Conservation (phyloP, 2,113 vertebrate genomes). For the Grus americana region DNA sequence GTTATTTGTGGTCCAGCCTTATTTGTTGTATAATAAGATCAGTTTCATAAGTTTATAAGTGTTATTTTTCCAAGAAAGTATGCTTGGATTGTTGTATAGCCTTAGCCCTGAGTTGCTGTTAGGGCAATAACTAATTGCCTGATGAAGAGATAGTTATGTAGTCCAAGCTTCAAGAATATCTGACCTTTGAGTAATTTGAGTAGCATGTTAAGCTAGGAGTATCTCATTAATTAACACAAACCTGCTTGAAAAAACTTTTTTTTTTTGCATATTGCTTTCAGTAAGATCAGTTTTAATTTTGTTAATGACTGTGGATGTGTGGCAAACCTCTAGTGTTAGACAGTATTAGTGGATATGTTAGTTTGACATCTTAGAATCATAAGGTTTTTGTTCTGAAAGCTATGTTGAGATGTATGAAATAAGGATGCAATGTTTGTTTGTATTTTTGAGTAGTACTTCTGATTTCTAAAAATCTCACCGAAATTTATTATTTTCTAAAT, state of each 20-base stretch:
- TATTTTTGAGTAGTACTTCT: background rate
- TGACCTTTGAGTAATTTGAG: constrained; percentile 56
- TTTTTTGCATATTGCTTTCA: constrained; percentile 23
- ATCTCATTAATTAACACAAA: constrained; percentile 33
- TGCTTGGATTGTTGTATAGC: background rate
- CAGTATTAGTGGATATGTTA: background rate
- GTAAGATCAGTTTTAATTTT: constrained; percentile 59
- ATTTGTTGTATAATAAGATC: background rate
- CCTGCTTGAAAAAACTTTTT: constrained; percentile 25
- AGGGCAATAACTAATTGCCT: constrained; percentile 23
- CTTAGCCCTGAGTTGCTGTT: background rate
- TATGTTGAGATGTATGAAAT: background rate
- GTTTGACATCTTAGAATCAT: background rate
- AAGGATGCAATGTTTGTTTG: background rate
- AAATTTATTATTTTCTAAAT: background rate
- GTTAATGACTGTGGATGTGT: constrained; percentile 31
- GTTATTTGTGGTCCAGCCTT: background rate
- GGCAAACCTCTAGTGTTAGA: background rate
- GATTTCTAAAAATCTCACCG: constrained; percentile 16
- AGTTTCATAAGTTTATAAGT: background rate
- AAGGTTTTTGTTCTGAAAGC: constrained; percentile 27
- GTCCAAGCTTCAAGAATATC: background rate
- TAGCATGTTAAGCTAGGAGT: background rate
- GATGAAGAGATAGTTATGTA: constrained; percentile 33
- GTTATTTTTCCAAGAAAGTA: background rate